Evolutionary conservation across 2,888 invertebrate species (phyloP), one percentile per base, ranked within the genome.

Genomic region (Himalopsyche tibetana): DNA sequence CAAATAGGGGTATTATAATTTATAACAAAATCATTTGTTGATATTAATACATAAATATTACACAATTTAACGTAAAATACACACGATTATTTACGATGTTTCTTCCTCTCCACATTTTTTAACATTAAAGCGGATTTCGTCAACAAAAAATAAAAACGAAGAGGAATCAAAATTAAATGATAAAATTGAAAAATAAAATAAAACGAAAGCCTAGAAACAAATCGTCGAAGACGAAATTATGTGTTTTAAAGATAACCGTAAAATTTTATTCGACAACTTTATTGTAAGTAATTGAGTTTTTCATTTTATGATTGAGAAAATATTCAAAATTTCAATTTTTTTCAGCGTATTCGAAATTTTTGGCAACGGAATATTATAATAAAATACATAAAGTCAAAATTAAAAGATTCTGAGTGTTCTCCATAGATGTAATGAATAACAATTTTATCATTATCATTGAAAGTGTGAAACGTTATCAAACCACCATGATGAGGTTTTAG

Each of bases 121-220:
- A 82, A 55, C 56, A 82, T 36, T 8, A 56, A 82, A 82, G 82
- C 12, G 55, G 82, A 82, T 82, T 82, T 82, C 38, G 55, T 55
- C 56, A 82, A 82, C 82, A 56, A 56, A 63, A 63, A 55, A 82
- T 15, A 9, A 55, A 55, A 56, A 82, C 4, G 12, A 56, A 40
- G 19, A 38, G 36, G 45, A 82, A 63, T 19, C 19, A 19, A 63
- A 55, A 55, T 82, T 55, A 82, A 55, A 55, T 55, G 82, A 56
- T 36, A 4, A 8, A 81, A 81, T 51, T 51, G 45, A 45, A 81
- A 45, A 81, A 80, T 80, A 80, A 80, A 40, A 80, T 0, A 80
- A 79, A 79, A 40, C 40, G 40, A 40, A 80, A 80, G 36, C 11
- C 17, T 12, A 40, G n/a, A 40, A 40, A 42, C 80, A 80, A 42